Conservation (phyloP, 1,140 invertebrate species). For the Sminthurinus signatus region DNA sequence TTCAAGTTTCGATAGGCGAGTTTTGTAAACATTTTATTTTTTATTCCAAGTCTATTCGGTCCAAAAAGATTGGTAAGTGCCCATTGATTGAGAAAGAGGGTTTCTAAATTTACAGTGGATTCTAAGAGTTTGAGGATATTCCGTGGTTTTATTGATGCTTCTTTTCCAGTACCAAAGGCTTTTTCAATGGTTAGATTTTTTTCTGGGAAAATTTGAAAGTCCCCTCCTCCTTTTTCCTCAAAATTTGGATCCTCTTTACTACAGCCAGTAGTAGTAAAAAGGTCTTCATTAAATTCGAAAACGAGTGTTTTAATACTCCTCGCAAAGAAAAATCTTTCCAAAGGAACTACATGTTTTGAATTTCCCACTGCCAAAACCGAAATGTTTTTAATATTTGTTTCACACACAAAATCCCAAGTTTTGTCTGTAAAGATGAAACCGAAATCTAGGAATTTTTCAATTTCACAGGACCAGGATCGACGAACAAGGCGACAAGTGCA, state of each 20-base stretch:
- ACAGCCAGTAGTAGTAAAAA: no score
- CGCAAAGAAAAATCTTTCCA: not conserved
- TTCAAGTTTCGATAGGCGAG: not conserved
- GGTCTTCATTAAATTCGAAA: not conserved
- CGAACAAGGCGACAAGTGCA: not conserved
- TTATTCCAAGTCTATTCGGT: not conserved
- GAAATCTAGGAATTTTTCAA: not conserved
- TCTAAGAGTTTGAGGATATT: not conserved
- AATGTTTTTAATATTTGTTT: not conserved
- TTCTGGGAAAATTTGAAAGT: not conserved
- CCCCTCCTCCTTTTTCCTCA: not conserved
- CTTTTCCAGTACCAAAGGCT: not conserved
- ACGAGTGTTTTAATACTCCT: not conserved
- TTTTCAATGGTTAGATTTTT: not conserved
- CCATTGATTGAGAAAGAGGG: slow-evolving; percentile 1
- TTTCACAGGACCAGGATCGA: not conserved
- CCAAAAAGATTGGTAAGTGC: not conserved
- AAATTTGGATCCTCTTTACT: not conserved
- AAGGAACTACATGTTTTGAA: not conserved
- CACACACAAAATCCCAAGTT: not conserved
- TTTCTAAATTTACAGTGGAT: not conserved
- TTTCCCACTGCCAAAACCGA: not conserved
- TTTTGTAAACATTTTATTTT: not conserved
- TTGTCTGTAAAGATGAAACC: not conserved
- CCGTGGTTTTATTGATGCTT: not conserved